Evolutionary conservation across 2,888 invertebrate species (phyloP), one percentile per base, ranked within the genome.

Genomic region (Eucera pruinosa): DNA sequence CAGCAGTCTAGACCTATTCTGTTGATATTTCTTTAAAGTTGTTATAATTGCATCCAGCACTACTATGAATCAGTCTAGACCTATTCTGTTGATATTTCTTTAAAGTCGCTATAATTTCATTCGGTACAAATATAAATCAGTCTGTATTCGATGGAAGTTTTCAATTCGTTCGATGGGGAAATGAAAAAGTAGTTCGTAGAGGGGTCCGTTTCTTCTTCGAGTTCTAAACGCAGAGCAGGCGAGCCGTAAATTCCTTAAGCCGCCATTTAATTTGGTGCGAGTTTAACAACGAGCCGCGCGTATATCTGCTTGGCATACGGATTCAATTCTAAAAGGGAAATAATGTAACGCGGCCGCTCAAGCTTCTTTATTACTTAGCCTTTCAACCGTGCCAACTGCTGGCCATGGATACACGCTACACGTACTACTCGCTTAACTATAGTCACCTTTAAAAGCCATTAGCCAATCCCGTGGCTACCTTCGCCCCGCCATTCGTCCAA

Each of bases 261-360:
- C 70, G 20, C 50, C 73, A 70, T 73, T 73, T 73, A 69, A 61
- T 62, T 62, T 61, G 52, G 18, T n/a, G 41, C 47, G 61, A 61
- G 69, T 69, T 73, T 36, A 61, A 50, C 61, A 55, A 39, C 60
- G 60, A 9, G 11, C 25, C 39, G 61, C 70, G 61, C 57, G 61
- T 62, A 57, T 57, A 73, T 73, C 70, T 50, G 55, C 55, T 50
- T 27, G 73, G 73, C 70, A 48, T 57, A 47, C 70, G 61, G 48
- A 73, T 73, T 69, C 70, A 70, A 69, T 62, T 73, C 48, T 55
- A 48, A 55, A 69, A 61, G 55, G 55, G 70, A 73, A 73, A 62
- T 70, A 62, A 62, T 69, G 73, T 55, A 69, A 62, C 73, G 48
- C 47, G 47, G 9, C 20, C 18, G 7, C 55, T 1, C 48, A 25